A percentile compares a stretch with the other conserved stretches of the same genome.
These are phyloP conservation scores for Spisula solida DNA, from an alignment of 2,888 invertebrate genomes.

Conservation along the genomic window DNA sequence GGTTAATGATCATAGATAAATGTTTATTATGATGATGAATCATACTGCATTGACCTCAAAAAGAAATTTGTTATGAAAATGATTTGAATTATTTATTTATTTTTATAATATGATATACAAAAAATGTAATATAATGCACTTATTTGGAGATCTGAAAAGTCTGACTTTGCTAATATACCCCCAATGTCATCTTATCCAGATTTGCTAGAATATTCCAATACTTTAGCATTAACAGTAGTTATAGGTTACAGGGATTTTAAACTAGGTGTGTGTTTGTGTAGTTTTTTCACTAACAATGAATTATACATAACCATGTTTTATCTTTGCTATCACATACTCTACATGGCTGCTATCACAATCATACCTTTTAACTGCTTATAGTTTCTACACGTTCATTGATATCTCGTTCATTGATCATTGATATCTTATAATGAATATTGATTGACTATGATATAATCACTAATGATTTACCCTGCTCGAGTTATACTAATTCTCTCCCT, in stretches of 20 bases:
- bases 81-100: too few relatives aligned
- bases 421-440: too few relatives aligned
- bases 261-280: not conserved
- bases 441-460: not conserved
- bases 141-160: not conserved
- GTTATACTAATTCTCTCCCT: slow-evolving; percentile 3
- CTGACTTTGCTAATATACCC: slow-evolving; percentile 17
- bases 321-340: not conserved
- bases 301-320: not conserved
- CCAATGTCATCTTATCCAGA: not conserved
- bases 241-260: slow-evolving; percentile 9
- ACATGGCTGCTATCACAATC: not conserved
- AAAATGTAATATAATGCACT: not conserved
- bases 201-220: not conserved
- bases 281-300: slow-evolving; percentile 1
- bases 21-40: too few relatives aligned
- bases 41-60: too few relatives aligned
- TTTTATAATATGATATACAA: too few relatives aligned
- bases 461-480: not conserved
- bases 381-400: not conserved
- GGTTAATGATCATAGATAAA: too few relatives aligned
- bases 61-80: too few relatives aligned
- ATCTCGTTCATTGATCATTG: too few relatives aligned
- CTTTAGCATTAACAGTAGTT: not conserved
- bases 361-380: slow-evolving; percentile 2